Evolutionary conservation across 1,140 invertebrate genomes (phyloP).

Genomic region (Protaetia brevitarsis): DNA sequence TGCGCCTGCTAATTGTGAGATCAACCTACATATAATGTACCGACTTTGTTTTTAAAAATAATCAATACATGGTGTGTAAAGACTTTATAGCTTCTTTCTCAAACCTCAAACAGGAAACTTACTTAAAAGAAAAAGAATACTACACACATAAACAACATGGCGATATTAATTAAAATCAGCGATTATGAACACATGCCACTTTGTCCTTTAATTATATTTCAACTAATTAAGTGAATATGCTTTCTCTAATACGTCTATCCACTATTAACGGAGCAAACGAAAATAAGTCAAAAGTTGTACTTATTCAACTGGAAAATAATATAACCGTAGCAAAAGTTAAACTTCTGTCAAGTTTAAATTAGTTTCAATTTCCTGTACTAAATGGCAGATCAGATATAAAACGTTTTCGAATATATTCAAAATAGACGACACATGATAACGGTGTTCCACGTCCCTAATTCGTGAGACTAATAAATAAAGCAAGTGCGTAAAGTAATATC

Average conservation of each 20-base stretch:
- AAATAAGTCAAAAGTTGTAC: neutral
- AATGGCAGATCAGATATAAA: constrained; percentile 4
- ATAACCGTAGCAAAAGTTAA: constrained; percentile 3
- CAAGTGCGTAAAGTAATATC: neutral
- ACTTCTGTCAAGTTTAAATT: neutral
- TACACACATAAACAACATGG: too few species aligned
- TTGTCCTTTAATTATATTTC: too few species aligned
- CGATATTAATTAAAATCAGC: too few species aligned
- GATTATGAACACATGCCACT: too few species aligned
- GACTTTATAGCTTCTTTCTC: too few species aligned
- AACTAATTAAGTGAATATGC: neutral
- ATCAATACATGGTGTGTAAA: too few species aligned
- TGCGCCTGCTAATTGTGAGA: too few species aligned
- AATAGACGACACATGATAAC: constrained; percentile 6
- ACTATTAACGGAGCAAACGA: too few species aligned
- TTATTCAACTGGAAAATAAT: constrained; percentile 15
- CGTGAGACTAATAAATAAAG: neutral
- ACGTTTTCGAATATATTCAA: neutral
- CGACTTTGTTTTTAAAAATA: too few species aligned
- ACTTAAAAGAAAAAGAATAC: too few species aligned
- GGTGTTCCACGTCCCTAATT: constrained; percentile 17
- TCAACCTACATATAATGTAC: too few species aligned
- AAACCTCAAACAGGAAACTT: too few species aligned
- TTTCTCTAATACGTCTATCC: neutral
- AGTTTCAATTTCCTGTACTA: neutral